These are phyloP conservation scores for Baccha elongata DNA, from an alignment of 2,888 invertebrate species.

Conservation along the genomic window DNA sequence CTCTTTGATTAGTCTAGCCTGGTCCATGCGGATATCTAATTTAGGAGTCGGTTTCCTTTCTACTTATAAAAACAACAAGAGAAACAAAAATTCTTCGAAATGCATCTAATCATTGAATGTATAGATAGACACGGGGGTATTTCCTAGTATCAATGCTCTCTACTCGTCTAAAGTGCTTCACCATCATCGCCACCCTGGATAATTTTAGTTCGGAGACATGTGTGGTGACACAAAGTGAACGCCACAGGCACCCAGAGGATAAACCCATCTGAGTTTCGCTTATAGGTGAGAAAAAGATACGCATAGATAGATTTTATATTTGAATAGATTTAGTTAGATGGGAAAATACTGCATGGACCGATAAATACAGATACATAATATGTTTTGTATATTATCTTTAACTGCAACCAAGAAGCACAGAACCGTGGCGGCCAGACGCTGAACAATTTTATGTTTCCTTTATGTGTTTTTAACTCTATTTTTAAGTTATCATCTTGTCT, in stretches of 20 bases:
- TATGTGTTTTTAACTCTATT: conserved; percentile 59
- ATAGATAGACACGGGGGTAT: conserved; percentile 14
- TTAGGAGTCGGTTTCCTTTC: conserved; percentile 69
- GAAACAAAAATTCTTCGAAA: conserved; percentile 37
- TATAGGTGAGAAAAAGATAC: conserved; percentile 65
- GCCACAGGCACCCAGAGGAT: conserved; percentile 11
- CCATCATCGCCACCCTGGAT: conserved; percentile 49
- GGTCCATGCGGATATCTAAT: conserved; percentile 70
- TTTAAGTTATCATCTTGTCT: conserved; percentile 55
- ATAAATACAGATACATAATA: conserved; percentile 45
- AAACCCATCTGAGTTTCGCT: conserved; percentile 17
- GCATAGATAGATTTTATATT: conserved; percentile 48
- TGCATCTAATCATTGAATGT: conserved; percentile 10
- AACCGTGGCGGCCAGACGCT: conserved; percentile 71
- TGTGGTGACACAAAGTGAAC: conserved; percentile 39
- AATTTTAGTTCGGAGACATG: conserved; percentile 32
- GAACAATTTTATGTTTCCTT: conserved; percentile 50
- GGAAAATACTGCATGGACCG: conserved; percentile 31
- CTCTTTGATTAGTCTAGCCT: conserved; percentile 52
- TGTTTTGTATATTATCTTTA: conserved; percentile 31
- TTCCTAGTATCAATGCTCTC: conserved; percentile 30
- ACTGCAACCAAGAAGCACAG: conserved; percentile 60
- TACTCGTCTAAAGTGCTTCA: conserved; percentile 24
- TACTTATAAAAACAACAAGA: conserved; percentile 28
- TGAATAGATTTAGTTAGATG: conserved; percentile 50